Evolutionary conservation across 2,113 vertebrate species (phyloP).

Genomic region (Pongo abelii): DNA sequence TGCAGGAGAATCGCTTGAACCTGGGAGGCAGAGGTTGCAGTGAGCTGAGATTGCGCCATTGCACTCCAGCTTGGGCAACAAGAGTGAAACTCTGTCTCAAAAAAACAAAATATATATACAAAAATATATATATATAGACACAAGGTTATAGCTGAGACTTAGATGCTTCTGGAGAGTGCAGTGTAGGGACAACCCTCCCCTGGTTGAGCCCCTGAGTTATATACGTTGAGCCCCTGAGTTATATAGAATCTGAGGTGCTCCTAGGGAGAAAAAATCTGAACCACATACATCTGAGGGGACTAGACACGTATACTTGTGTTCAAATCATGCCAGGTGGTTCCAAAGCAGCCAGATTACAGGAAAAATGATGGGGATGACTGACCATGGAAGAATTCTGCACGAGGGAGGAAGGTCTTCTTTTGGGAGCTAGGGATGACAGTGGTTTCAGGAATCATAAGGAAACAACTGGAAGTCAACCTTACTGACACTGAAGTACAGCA

Average conservation of each 20-base stretch:
- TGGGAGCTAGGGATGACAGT: background rate
- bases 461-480: background rate
- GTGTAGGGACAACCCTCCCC: background rate
- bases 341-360: background rate
- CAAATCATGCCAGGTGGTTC: background rate
- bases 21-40: too few species aligned
- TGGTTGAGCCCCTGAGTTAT: background rate
- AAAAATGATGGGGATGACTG: background rate
- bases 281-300: background rate
- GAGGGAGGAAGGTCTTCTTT: background rate
- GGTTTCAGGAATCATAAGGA: background rate
- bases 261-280: background rate
- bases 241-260: background rate
- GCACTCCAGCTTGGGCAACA: too few species aligned
- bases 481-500: background rate
- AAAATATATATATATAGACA: rapidly evolving
- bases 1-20: too few species aligned
- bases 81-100: too few species aligned
- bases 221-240: background rate
- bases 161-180: background rate
- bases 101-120: too few species aligned
- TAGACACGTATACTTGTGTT: too few species aligned
- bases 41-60: too few species aligned
- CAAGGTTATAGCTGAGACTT: background rate
- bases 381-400: background rate